Base-by-base conservation (phyloP, 64 coral and sea anemone species). In the Platygyra sinensis region DNA sequence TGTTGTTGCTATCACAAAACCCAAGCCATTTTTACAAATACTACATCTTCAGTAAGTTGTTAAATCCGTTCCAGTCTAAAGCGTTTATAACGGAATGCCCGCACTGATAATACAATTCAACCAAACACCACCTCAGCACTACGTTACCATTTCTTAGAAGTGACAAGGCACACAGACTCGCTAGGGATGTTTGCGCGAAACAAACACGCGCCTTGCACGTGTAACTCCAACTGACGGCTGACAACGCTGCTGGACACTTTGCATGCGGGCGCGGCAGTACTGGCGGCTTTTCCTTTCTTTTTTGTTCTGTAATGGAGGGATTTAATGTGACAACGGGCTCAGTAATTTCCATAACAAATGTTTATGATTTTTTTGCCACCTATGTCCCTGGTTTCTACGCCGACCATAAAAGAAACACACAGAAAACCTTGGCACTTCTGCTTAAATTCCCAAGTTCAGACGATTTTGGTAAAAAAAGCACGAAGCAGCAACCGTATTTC, bases 111-210 rank as follows among this genome's bases (percentile, higher is more conserved):
- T 14, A 9, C 57, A 12, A 38, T 63, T 85, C 13, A 72, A 20
- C 63, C 36, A 51, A 51, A n/a, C 36, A 36, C 69, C n/a, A 71
- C 2, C 81, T 9, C 81, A 25, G 36, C 42, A 15, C 49, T 42
- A 85, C 81, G 39, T 96, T 96, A 96, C 94, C 94, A 92, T 88
- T 96, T 74, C 73, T 84, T 96, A 75, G 94, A 86, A 79, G 94
- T 96, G 38, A 85, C 84, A 62, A 96, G 77, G 74, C 73, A 83
- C 62, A 96, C 94, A 33, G 86, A 74, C 55, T 92, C 72, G 78
- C 86, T 61, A 76, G 60, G 89, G 51, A 76, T 32, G 64, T 61
- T 96, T 65, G 90, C 87, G 32, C 91, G 89, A 87, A 92, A 96
- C 63, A 88, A 79, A 75, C 94, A 96, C 8, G 79, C 86, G 57